A percentile compares a stretch with the other conserved stretches of the same genome.
Conservation (phyloP, 37 sponge, comb jelly and placozoan genomes). For the Axinella damicornis region DNA sequence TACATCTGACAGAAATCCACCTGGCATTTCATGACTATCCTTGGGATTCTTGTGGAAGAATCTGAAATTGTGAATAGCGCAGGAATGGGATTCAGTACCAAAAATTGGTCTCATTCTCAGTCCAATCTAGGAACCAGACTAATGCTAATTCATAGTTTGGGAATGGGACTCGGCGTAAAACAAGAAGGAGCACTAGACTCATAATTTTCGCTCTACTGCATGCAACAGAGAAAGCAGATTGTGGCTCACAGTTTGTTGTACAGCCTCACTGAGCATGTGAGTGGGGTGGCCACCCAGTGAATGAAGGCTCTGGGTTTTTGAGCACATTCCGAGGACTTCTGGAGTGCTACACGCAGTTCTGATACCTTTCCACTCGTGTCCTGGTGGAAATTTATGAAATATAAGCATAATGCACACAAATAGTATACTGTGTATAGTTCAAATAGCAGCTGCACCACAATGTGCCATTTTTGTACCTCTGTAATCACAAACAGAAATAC, state of each 20-base stretch:
- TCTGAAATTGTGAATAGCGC: too few species aligned
- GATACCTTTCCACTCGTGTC: constrained; percentile 48
- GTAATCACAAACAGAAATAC: too few species aligned
- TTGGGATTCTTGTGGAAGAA: constrained; percentile 71
- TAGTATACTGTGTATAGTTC: too few species aligned
- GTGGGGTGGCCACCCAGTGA: constrained; percentile 92
- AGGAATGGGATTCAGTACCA: too few species aligned
- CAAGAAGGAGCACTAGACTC: not conserved
- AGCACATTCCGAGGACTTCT: constrained; percentile 26
- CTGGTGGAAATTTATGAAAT: too few species aligned
- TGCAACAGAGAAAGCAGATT: not conserved
- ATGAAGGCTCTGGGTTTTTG: constrained; percentile 92
- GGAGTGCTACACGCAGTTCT: constrained; percentile 73
- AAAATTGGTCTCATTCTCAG: too few species aligned
- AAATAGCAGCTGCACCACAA: too few species aligned
- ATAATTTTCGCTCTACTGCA: too few species aligned
- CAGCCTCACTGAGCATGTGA: constrained; percentile 75
- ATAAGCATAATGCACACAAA: too few species aligned
- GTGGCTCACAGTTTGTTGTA: constrained; percentile 78
- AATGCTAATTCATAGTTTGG: too few species aligned
- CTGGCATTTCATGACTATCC: constrained; percentile 61
- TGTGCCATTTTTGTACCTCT: too few species aligned
- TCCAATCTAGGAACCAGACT: too few species aligned
- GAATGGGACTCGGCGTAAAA: not conserved
- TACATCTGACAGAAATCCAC: constrained; percentile 79